A percentile compares a stretch with the other conserved stretches of the same genome.
phyloP scores from a whole-genome alignment of 2,797 vertebrate genomes.

The Vireo griseus region DNA sequence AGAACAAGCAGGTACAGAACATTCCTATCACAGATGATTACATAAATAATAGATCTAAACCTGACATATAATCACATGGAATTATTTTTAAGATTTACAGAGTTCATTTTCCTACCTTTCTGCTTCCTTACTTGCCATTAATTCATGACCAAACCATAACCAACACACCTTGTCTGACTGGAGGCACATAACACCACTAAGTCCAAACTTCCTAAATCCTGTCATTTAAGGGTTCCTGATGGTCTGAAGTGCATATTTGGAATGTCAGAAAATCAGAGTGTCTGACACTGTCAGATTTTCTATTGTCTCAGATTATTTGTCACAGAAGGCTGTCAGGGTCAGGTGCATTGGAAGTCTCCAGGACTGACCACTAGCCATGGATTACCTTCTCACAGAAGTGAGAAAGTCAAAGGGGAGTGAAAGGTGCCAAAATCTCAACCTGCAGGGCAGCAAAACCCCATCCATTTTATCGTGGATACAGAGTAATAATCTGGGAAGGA shows the following conservation, averaged over 20 bases:
- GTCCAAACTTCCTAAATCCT: background rate
- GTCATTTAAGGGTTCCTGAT: background rate
- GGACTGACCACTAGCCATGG: background rate
- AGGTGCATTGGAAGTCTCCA: background rate
- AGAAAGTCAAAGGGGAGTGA: rapidly evolving
- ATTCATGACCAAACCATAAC: background rate
- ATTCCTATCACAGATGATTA: background rate
- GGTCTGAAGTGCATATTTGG: background rate
- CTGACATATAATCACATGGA: background rate
- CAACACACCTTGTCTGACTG: background rate
- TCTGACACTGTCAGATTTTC: background rate
- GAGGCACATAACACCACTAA: background rate
- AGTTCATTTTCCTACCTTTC: background rate
- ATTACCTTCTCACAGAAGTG: background rate
- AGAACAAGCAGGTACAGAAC: background rate
- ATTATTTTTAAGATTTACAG: background rate
- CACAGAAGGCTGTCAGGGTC: background rate
- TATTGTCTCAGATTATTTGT: background rate
- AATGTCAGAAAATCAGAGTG: background rate
- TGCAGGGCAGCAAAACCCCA: rapidly evolving
- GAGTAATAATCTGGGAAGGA: background rate
- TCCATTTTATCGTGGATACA: background rate
- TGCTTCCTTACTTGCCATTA: background rate
- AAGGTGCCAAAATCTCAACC: background rate
- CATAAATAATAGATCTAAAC: background rate